phyloP scores from a whole-genome alignment of 2,888 invertebrate species.

The Pharmacophagus antenor region DNA sequence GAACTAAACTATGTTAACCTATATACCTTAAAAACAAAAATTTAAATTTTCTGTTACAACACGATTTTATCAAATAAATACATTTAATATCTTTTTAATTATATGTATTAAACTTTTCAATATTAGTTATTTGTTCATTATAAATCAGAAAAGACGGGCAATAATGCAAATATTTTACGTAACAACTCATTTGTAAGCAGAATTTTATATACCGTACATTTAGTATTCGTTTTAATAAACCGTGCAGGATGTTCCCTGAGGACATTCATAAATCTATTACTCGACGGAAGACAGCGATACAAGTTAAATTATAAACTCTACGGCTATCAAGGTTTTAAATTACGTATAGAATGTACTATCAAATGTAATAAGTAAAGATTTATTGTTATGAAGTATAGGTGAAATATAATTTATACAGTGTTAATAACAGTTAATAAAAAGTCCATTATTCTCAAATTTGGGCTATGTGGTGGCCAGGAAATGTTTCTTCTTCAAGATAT shows the following conservation, averaged over 20 bases:
- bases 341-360: background rate
- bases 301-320: constrained; percentile 1
- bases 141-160: too few relatives aligned
- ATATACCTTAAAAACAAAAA: too few relatives aligned
- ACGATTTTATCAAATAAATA: too few relatives aligned
- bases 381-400: background rate
- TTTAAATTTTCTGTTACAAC: too few relatives aligned
- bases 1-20: too few relatives aligned
- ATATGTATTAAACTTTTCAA: too few relatives aligned
- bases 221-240: constrained; percentile 10
- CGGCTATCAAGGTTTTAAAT: background rate
- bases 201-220: background rate
- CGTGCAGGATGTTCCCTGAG: background rate
- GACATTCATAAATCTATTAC: constrained; percentile 4
- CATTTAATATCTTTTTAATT: too few relatives aligned
- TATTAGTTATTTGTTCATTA: too few relatives aligned
- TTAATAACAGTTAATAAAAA: too few relatives aligned
- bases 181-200: background rate
- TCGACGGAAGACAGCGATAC: constrained; percentile 1
- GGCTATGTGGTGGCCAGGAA: too few relatives aligned
- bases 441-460: too few relatives aligned
- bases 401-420: background rate
- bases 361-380: background rate
- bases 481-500: too few relatives aligned
- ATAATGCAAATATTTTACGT: background rate